Conservation (phyloP, 1,140 invertebrate species). For the Carposina sasakii region DNA sequence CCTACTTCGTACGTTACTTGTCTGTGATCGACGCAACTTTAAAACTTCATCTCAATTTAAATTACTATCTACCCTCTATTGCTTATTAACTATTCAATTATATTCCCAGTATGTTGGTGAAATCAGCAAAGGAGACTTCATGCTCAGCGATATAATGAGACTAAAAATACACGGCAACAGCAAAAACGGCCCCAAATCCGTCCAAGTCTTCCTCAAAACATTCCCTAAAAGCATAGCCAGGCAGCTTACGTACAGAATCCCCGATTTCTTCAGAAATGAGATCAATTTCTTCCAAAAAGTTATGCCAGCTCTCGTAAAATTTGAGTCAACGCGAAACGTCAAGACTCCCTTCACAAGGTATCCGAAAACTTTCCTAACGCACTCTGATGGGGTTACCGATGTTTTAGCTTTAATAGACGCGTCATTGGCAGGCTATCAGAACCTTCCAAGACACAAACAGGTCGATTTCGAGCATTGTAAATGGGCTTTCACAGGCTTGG, state of each 20-base stretch:
- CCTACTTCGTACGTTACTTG: too few species aligned
- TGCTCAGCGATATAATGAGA: constrained; percentile 75
- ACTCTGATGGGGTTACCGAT: constrained; percentile 77
- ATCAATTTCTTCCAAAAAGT: constrained; percentile 78
- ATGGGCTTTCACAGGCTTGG: constrained; percentile 74
- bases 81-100: too few species aligned
- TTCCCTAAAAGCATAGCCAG: constrained; percentile 76
- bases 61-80: too few species aligned
- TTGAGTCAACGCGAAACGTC: constrained; percentile 64
- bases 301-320: constrained; percentile 68
- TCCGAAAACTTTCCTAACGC: constrained; percentile 70
- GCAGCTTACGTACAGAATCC: constrained; percentile 76
- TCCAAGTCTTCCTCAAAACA: constrained; percentile 76
- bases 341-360: constrained; percentile 70
- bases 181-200: constrained; percentile 33
- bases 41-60: too few species aligned
- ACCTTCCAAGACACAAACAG: constrained; percentile 67
- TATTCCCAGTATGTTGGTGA: constrained; percentile 52
- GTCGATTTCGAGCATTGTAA: constrained; percentile 70
- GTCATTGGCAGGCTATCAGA: constrained; percentile 67
- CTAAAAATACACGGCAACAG: constrained; percentile 71
- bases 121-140: constrained; percentile 77
- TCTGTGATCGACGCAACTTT: too few species aligned
- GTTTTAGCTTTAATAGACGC: constrained; percentile 79
- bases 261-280: constrained; percentile 81